Percentiles rank a stretch among this genome's conserved stretches.
phyloP scores from a whole-genome alignment of 2,113 vertebrate species.

The Colistium nudipinnis region DNA sequence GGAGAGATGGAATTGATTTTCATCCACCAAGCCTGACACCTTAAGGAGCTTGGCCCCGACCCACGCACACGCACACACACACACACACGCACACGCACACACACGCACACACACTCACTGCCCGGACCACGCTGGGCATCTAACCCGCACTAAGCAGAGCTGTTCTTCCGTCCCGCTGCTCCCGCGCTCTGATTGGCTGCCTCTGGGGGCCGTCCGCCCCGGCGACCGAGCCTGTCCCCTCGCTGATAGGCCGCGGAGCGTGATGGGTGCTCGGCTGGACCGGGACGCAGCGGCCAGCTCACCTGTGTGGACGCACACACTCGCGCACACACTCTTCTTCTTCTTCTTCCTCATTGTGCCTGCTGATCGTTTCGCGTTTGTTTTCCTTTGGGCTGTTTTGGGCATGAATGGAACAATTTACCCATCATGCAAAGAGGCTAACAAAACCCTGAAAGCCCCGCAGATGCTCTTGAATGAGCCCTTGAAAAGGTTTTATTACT shows the following conservation, averaged over 20 bases:
- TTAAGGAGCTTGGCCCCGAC: slow-evolving; percentile 65
- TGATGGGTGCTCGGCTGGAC: slow-evolving; percentile 48
- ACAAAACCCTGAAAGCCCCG: too few species aligned
- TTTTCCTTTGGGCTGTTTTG: too few species aligned
- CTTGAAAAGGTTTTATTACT: slow-evolving; percentile 5
- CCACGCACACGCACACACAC: slow-evolving; percentile 18
- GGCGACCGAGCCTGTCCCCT: slow-evolving; percentile 55
- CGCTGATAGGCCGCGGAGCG: slow-evolving; percentile 67
- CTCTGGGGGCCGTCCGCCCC: slow-evolving; percentile 56
- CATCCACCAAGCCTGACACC: slow-evolving; percentile 70
- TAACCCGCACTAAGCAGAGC: slow-evolving; percentile 73
- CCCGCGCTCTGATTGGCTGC: slow-evolving; percentile 63
- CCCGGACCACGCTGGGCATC: slow-evolving; percentile 63
- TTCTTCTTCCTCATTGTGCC: too few species aligned
- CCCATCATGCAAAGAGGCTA: too few species aligned
- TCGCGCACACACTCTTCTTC: slow-evolving; percentile 28
- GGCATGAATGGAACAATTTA: too few species aligned
- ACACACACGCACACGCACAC: slow-evolving; percentile 14
- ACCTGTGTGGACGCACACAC: slow-evolving; percentile 47
- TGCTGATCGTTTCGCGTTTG: too few species aligned
- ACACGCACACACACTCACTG: not conserved
- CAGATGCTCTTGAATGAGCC: too few species aligned
- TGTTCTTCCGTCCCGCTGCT: slow-evolving; percentile 62
- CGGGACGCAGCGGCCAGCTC: slow-evolving; percentile 34
- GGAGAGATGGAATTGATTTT: slow-evolving; percentile 69